Conservation (phyloP, 92 coral and sea anemone genomes). For the Epizoanthus ramosus region DNA sequence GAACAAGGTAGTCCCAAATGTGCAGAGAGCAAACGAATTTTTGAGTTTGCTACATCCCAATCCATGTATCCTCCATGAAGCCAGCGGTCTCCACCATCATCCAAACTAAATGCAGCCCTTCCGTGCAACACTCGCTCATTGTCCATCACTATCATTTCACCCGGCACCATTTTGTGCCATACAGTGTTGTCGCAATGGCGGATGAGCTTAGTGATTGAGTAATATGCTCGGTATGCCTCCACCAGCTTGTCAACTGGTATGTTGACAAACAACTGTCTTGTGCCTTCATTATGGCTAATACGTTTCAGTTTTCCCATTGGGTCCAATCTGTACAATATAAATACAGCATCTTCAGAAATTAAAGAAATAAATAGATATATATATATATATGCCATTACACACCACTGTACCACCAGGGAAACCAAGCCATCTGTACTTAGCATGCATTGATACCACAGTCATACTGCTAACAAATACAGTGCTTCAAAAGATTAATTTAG, state of each 20-base stretch:
- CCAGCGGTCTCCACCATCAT: slow-evolving; percentile 59
- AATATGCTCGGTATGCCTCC: slow-evolving; percentile 80
- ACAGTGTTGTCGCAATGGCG: slow-evolving; percentile 74
- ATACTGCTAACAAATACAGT: no score
- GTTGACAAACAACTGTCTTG: slow-evolving; percentile 63
- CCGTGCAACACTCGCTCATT: slow-evolving; percentile 90
- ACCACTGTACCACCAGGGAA: no score
- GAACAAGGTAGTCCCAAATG: slow-evolving; percentile 58
- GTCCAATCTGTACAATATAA: slow-evolving; percentile 54
- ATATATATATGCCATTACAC: not conserved
- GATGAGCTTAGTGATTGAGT: slow-evolving; percentile 60
- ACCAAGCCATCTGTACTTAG: no score
- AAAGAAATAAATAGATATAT: not conserved
- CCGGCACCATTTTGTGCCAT: slow-evolving; percentile 69
- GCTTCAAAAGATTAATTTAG: no score
- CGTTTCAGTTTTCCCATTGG: slow-evolving; percentile 59
- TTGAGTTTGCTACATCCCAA: slow-evolving; percentile 87
- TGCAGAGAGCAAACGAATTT: slow-evolving; percentile 69
- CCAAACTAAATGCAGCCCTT: slow-evolving; percentile 61
- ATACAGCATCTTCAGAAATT: not conserved
- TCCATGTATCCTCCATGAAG: slow-evolving; percentile 80
- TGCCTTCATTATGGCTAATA: slow-evolving; percentile 75
- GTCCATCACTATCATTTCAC: slow-evolving; percentile 78
- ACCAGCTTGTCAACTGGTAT: slow-evolving; percentile 62
- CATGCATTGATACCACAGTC: no score